Evolutionary conservation across 2,113 vertebrate species (phyloP), one percentile per base, ranked within the genome.

Genomic region (Ammodytes marinus): DNA sequence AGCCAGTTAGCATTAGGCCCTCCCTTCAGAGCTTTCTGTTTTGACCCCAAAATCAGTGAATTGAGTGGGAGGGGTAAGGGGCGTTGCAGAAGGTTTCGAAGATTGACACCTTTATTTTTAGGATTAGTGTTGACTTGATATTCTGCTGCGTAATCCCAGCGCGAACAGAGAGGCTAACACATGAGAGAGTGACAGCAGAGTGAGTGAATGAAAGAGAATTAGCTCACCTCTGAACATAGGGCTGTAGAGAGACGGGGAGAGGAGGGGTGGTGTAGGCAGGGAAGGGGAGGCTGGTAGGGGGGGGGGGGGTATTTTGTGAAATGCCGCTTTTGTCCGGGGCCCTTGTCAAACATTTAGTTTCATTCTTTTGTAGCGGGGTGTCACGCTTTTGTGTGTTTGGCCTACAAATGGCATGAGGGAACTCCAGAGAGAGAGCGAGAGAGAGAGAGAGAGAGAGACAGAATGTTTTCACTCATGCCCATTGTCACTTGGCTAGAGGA

Each of bases 61-160:
- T 75, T 40, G 47, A 76, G 84, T 65, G 43, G 74, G 86, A 69
- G 80, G 85, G 17, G 69, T 66, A 83, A 49, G 77, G 86, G 87
- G 88, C 52, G 74, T 87, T 42, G 80, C 69, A 45, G 60, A 64
- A 69, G 82, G 66, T 54, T 63, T 5, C 77, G 79, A 77, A 86
- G 92, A 93, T 92, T 91, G 91, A 79, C 89, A 91, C 83, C 87
- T 93, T 87, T 27, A 27, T 93, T 87, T 92, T 93, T 79, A 81
- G 93, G 95, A 94, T 95, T 94, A 94, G 91, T 80, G 90, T 91
- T 86, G 90, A 78, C 88, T 91, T 93, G 87, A 93, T 93, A 90
- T 91, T 93, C 91, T 88, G 88, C 84, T 84, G 70, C 39, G 91
- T 94, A 94, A 95, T 95, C 94, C 91, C 74, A 39, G 50, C 66